Conservation (phyloP, 2,113 vertebrate species). For the Stomatorhinus ivindoensis region DNA sequence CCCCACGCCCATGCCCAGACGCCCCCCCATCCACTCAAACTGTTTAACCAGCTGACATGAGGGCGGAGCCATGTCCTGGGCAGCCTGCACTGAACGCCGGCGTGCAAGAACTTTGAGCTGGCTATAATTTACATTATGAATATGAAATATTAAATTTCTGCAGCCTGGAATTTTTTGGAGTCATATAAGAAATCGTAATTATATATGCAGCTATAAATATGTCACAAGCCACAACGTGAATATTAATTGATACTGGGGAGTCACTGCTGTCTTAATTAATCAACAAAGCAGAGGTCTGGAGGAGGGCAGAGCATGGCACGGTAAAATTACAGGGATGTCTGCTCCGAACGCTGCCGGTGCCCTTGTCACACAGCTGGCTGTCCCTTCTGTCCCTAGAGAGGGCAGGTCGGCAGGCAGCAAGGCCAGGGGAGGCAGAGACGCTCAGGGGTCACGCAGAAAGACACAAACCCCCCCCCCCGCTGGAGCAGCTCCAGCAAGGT, state of each 20-base stretch:
- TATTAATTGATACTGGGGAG: constrained; percentile 3
- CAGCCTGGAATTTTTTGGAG: background rate
- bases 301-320: background rate
- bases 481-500: constrained; percentile 40
- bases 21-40: constrained; percentile 7
- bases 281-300: background rate
- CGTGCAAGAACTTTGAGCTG: background rate
- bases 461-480: constrained; percentile 27
- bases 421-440: background rate
- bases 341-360: background rate
- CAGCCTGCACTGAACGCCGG: background rate
- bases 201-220: background rate
- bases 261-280: background rate
- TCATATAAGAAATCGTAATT: background rate
- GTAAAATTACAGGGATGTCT: background rate
- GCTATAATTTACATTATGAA: background rate
- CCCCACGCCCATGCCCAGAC: background rate
- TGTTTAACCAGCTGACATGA: constrained; percentile 17
- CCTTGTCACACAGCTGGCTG: background rate
- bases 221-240: background rate
- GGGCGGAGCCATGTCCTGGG: background rate
- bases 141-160: background rate
- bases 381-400: background rate
- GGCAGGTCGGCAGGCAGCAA: background rate
- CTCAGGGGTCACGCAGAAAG: constrained; percentile 48